Conservation (phyloP, 2,797 vertebrate species). For the Pseudochirops corinnae region DNA sequence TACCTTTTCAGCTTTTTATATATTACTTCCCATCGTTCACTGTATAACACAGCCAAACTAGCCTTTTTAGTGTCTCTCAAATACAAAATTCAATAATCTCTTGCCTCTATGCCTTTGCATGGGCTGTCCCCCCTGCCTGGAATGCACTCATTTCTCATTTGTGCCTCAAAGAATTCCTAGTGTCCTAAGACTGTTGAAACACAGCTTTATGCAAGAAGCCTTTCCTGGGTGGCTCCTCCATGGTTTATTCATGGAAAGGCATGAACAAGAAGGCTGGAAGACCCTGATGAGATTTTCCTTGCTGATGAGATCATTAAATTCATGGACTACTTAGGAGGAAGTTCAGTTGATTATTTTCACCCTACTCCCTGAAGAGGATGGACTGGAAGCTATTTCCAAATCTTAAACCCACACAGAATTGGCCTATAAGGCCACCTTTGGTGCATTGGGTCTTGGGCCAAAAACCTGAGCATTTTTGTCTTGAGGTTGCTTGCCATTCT, state of each 20-base stretch:
- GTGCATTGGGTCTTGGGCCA: background rate
- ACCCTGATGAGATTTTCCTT: background rate
- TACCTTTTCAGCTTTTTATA: background rate
- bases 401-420: background rate
- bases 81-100: background rate
- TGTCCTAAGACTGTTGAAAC: background rate
- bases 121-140: background rate
- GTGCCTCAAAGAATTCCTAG: background rate
- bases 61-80: background rate
- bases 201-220: background rate
- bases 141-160: background rate
- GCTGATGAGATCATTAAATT: background rate
- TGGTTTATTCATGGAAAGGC: background rate
- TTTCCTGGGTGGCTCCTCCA: background rate
- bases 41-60: background rate
- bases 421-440: background rate
- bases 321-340: background rate
- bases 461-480: background rate
- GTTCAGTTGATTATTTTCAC: background rate
- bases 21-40: background rate
- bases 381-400: background rate
- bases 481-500: background rate
- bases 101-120: background rate
- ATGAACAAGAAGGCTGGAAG: background rate
- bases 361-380: background rate